Base-by-base conservation (phyloP, 53 echinoderm and acorn worm genomes). In the Hippasteria phrygiana region DNA sequence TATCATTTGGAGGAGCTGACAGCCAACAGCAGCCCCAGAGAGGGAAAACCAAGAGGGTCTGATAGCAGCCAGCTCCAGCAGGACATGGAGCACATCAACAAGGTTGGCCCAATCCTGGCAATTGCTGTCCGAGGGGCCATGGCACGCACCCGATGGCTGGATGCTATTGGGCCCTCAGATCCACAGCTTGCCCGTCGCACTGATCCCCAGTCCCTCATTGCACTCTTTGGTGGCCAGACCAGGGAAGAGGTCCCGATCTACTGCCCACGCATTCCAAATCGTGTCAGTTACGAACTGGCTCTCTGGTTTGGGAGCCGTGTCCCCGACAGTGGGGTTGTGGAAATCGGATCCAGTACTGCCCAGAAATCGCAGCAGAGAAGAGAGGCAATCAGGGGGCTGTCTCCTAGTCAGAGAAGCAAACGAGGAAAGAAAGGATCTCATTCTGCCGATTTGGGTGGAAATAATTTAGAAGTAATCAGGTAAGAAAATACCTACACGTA, bases 261-360 rank as follows among this genome's bases (percentile, higher is more conserved):
- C 77, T 96, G 94, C 47, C 94, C 99, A 0, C 90, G 99, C 17
- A 96, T 96, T 73, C 95, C 94, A 43, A 93, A 71, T 43, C 85
- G 96, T 5, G 88, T 96, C 28, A 94, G 96, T 86, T 96, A 94
- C 38, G 99, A 99, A 41, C 82, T 99, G 69, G 89, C 94, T 0
- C 89, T 92, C 38, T 99, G 96, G 99, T 99, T 99, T 77, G 99
- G 99, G 14, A 96, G 94, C 0, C 88, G 99, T 24, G 99, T 92
- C 9, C 93, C 99, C 0, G 50, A 75, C n/a, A 93, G 88, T 35
- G 96, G 94, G 24, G 91, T 93, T 1, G 55, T 91, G 13, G 91
- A 91, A 47, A 70, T 90, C 2, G 91, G 93, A 43, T 38, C 73
- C 26, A 71, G 20, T 11, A 43, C 55, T 17, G 18, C 62, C 34